phyloP scores from a whole-genome alignment of 2,888 invertebrate species.

The Xestia c-nigrum region DNA sequence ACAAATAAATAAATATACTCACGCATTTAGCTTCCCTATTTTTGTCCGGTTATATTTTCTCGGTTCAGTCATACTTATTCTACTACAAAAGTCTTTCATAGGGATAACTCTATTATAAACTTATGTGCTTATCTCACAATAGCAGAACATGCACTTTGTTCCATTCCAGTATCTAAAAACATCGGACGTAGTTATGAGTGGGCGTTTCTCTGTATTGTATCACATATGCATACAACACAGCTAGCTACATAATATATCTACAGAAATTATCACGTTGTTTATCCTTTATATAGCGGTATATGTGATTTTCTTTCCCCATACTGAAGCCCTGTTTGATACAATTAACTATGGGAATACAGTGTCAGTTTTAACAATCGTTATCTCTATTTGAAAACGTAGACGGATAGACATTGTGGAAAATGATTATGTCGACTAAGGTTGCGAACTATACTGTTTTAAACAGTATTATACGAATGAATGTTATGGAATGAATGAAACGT shows the following conservation, averaged over 20 bases:
- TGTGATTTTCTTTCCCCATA: constrained; percentile 17
- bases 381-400: constrained; percentile 21
- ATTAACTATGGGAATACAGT: constrained; percentile 7
- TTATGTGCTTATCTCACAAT: constrained; percentile 32
- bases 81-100: constrained; percentile 37
- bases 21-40: constrained; percentile 45
- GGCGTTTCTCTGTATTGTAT: constrained; percentile 42
- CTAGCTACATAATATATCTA: constrained; percentile 3
- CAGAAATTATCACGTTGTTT: constrained; percentile 29
- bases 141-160: constrained; percentile 38
- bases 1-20: constrained; percentile 10
- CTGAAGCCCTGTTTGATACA: background rate
- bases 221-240: constrained; percentile 16
- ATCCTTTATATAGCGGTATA: constrained; percentile 9
- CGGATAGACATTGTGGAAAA: constrained; percentile 27
- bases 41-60: constrained; percentile 34
- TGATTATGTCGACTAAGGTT: background rate
- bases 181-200: constrained; percentile 31
- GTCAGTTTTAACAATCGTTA: constrained; percentile 44
- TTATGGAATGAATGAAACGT: too few species aligned
- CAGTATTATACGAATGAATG: too few species aligned
- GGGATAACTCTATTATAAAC: constrained; percentile 31
- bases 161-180: constrained; percentile 45
- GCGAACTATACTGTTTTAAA: too few species aligned
- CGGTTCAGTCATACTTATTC: constrained; percentile 27